Conservation (phyloP, 2,113 vertebrate species). For the Bombycilla garrulus region DNA sequence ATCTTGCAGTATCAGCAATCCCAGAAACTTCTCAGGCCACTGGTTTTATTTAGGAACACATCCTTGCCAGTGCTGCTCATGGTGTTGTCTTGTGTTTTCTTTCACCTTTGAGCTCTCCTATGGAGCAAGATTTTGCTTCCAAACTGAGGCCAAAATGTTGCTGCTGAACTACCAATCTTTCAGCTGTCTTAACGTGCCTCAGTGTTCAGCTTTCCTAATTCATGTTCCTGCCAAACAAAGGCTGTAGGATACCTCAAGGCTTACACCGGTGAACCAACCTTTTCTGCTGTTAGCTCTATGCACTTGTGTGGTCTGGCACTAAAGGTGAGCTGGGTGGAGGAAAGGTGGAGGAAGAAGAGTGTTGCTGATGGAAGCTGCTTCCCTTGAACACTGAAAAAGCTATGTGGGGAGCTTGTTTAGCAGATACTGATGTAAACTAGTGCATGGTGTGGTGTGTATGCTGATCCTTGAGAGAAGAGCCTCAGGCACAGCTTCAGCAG, state of each 20-base stretch:
- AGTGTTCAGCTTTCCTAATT: not conserved
- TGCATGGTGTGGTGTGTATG: rapidly evolving
- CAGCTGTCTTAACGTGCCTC: constrained; percentile 6
- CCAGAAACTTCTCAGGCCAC: not conserved
- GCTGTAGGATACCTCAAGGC: not conserved
- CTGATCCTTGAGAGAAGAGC: not conserved
- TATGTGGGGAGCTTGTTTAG: not conserved
- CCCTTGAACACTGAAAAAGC: not conserved
- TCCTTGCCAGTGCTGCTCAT: not conserved
- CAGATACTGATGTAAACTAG: not conserved
- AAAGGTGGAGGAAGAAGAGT: not conserved
- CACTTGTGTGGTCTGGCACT: not conserved
- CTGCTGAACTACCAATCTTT: not conserved
- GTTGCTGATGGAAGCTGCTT: not conserved
- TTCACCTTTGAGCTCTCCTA: not conserved
- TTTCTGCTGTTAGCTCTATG: not conserved
- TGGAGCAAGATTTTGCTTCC: not conserved
- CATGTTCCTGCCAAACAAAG: not conserved
- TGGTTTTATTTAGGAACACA: not conserved
- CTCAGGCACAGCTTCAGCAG: not conserved
- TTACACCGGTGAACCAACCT: not conserved
- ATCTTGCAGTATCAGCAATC: not conserved
- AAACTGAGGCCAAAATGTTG: not conserved
- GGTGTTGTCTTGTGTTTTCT: not conserved
- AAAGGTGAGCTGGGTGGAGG: not conserved